Evolutionary conservation across 2,888 invertebrate species (phyloP).

Genomic region (Pristionchus arcanus): DNA sequence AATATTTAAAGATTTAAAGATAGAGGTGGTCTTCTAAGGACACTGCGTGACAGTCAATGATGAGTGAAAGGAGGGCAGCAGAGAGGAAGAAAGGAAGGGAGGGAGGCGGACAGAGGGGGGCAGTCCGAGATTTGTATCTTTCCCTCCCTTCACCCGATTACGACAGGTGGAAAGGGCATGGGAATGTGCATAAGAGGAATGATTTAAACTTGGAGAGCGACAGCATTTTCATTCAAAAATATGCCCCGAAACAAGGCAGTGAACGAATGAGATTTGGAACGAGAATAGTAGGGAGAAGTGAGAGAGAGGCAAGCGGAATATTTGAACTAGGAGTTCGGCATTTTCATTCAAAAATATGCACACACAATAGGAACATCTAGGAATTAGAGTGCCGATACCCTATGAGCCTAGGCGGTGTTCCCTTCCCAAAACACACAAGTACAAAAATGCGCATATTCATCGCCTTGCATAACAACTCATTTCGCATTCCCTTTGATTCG

Average conservation of each 20-base stretch:
- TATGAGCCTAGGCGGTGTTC: too few relatives aligned
- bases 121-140: slow-evolving; percentile 48
- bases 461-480: slow-evolving; percentile 4
- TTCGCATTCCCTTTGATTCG: slow-evolving; percentile 9
- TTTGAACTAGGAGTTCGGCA: slow-evolving; percentile 2
- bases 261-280: too few relatives aligned
- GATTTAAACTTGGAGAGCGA: not conserved
- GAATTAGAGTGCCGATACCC: too few relatives aligned
- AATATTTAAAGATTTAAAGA: not conserved
- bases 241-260: not conserved
- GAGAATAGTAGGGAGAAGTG: not conserved
- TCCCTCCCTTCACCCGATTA: not conserved
- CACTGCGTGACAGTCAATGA: slow-evolving; percentile 4
- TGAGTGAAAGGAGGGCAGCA: slow-evolving; percentile 15
- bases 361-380: too few relatives aligned
- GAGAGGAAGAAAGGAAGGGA: not conserved
- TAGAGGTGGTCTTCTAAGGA: not conserved
- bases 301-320: too few relatives aligned
- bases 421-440: not conserved
- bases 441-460: not conserved
- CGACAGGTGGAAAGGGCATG: slow-evolving; percentile 51
- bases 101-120: not conserved
- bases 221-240: not conserved
- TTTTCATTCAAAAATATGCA: not conserved
- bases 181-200: not conserved